These are phyloP conservation scores for Parnassius orleans DNA, from an alignment of 2,888 invertebrate species.

Conservation along the genomic window DNA sequence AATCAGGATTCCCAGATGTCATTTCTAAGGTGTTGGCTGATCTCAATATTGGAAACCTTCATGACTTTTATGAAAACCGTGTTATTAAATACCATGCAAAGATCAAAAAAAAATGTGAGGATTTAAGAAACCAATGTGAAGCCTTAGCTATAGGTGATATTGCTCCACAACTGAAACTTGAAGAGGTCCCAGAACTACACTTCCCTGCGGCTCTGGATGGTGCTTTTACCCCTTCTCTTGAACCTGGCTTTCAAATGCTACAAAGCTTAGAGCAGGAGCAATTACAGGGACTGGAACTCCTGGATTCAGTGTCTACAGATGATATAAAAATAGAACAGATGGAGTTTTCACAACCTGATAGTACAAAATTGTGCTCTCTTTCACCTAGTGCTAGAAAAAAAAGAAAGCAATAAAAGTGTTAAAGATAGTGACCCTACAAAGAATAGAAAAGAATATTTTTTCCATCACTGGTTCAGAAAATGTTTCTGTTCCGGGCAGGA, in stretches of 20 bases:
- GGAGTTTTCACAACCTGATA: conserved; percentile 66
- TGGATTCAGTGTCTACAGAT: conserved; percentile 63
- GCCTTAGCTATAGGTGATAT: conserved; percentile 58
- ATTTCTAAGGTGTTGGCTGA: conserved; percentile 73
- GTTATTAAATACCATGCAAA: conserved; percentile 65
- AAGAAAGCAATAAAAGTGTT: conserved; percentile 50
- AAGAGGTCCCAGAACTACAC: conserved; percentile 77
- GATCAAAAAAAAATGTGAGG: conserved; percentile 58
- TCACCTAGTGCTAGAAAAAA: conserved; percentile 72
- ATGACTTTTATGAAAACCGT: conserved; percentile 67
- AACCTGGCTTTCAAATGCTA: conserved; percentile 84
- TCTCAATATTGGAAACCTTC: conserved; percentile 65
- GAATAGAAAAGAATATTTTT: no score
- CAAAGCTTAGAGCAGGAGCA: conserved; percentile 83
- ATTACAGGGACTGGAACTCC: conserved; percentile 64
- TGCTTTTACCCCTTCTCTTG: conserved; percentile 79
- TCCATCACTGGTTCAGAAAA: no score
- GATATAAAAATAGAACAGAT: conserved; percentile 71
- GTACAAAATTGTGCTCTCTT: conserved; percentile 52
- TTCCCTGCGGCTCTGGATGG: conserved; percentile 76
- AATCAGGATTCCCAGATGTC: conserved; percentile 69
- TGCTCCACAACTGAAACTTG: conserved; percentile 65
- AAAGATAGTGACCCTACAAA: no score
- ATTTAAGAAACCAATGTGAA: conserved; percentile 56
- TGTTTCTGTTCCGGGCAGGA: no score